Evolutionary conservation across 2,113 vertebrate genomes (phyloP).

Genomic region (Cinclus cinclus): DNA sequence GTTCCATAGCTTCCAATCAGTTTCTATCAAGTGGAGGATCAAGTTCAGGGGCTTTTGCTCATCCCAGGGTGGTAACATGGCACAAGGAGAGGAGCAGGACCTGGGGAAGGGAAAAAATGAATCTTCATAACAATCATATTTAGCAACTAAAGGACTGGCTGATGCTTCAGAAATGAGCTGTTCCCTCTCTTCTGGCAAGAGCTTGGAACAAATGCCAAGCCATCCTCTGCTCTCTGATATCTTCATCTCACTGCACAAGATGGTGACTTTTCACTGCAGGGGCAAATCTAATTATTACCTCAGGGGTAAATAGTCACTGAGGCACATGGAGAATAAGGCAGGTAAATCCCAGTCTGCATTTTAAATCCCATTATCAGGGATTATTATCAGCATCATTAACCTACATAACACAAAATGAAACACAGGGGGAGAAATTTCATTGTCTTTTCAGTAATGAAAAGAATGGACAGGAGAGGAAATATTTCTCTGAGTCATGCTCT

Average conservation of each 20-base stretch:
- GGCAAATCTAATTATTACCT: constrained; percentile 9
- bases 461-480: constrained; percentile 4
- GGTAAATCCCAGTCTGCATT: constrained; percentile 32
- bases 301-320: constrained; percentile 22
- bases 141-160: neutral
- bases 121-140: neutral
- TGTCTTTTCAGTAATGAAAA: constrained; percentile 27
- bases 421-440: neutral
- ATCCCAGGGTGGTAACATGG: neutral
- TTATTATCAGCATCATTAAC: constrained; percentile 33
- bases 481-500: constrained; percentile 45
- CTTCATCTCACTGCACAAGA: neutral
- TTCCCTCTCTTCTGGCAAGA: neutral
- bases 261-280: neutral
- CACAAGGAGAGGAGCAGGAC: neutral
- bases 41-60: accelerated
- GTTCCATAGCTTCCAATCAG: neutral
- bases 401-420: constrained; percentile 6
- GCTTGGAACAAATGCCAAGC: neutral
- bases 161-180: neutral
- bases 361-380: constrained; percentile 48
- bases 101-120: neutral
- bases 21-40: neutral
- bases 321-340: neutral
- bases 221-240: neutral